Evolutionary conservation across 2,797 vertebrate species (phyloP).

Genomic region (Acropternis orthonyx): DNA sequence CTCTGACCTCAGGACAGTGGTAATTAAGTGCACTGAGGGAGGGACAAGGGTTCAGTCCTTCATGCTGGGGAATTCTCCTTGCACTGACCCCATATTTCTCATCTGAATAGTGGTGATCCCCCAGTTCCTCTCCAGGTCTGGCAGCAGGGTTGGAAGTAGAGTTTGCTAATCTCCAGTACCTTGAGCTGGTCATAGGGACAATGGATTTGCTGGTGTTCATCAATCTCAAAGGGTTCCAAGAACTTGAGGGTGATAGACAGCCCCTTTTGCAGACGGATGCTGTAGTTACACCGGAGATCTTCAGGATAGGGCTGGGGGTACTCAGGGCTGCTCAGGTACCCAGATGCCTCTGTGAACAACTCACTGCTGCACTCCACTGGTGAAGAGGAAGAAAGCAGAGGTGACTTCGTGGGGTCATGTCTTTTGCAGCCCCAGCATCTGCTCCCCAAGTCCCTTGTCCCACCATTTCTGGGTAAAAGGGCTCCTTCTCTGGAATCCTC

Average conservation of each 20-base stretch:
- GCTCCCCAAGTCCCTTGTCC: neutral
- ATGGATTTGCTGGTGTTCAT: constrained; percentile 77
- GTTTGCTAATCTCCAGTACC: constrained; percentile 50
- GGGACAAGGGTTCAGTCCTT: neutral
- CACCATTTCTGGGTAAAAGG: neutral
- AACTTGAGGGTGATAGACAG: constrained; percentile 71
- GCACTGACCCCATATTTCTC: neutral
- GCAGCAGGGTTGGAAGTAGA: neutral
- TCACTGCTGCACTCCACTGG: constrained; percentile 75
- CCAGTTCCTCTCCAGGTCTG: neutral
- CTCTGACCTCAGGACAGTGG: neutral
- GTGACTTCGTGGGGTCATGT: neutral
- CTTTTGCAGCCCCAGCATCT: neutral
- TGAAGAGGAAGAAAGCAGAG: neutral
- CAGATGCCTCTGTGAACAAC: constrained; percentile 70
- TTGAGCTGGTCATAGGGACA: constrained; percentile 81
- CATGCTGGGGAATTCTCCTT: neutral
- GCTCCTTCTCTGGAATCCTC: neutral
- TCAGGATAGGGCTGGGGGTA: constrained; percentile 76
- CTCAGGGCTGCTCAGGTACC: constrained; percentile 76
- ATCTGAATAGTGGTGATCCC: fast-evolving
- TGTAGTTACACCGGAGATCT: constrained; percentile 77
- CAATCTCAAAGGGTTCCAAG: constrained; percentile 78
- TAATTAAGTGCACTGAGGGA: neutral
- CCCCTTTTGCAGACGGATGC: constrained; percentile 76